Evolutionary conservation across 2,797 vertebrate genomes (phyloP).

Genomic region (Neomorphus geoffroyi): DNA sequence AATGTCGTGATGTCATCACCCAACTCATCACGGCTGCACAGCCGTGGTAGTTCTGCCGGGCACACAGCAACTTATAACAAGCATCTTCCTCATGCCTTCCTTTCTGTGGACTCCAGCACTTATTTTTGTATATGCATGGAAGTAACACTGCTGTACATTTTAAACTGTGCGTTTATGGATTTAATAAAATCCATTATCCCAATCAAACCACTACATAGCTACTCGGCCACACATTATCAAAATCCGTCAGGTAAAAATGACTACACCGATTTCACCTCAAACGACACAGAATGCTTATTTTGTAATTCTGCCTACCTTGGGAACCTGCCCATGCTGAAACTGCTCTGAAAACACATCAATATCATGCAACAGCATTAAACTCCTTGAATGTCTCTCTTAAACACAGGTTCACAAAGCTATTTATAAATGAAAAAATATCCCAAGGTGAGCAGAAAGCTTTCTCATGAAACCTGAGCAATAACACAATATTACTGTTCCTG

Average conservation of each 20-base stretch:
- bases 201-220: background rate
- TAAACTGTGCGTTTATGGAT: background rate
- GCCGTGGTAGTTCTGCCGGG: background rate
- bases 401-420: background rate
- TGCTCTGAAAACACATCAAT: background rate
- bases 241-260: background rate
- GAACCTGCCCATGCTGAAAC: background rate
- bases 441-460: slow-evolving; percentile 13
- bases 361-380: background rate
- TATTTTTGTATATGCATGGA: accelerated
- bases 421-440: background rate
- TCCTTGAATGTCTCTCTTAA: background rate
- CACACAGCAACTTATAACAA: background rate
- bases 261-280: background rate
- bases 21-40: accelerated
- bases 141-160: background rate
- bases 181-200: background rate
- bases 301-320: background rate
- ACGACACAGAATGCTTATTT: background rate
- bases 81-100: background rate
- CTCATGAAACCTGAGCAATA: background rate
- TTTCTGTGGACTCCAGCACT: accelerated
- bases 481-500: background rate
- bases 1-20: accelerated
- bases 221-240: background rate